phyloP scores from a whole-genome alignment of 2,888 invertebrate species.

The Drosophila greeni region DNA sequence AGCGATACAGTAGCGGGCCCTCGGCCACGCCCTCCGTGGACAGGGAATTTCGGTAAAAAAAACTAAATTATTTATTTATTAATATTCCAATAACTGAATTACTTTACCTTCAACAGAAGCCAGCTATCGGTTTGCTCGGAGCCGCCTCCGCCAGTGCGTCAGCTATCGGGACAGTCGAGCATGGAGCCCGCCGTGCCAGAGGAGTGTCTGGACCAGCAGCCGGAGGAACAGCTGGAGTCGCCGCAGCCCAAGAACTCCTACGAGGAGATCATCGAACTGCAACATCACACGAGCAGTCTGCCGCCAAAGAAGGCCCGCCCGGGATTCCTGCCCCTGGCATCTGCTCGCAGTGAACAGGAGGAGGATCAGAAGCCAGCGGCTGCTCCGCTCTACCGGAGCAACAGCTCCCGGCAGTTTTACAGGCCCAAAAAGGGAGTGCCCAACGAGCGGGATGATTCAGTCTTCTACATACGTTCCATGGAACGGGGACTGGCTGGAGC shows the following conservation, averaged over 20 bases:
- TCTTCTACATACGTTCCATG: constrained; percentile 72
- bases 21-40: constrained; percentile 79
- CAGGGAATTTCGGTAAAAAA: constrained; percentile 76
- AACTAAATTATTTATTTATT: background rate
- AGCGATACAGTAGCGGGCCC: constrained; percentile 75
- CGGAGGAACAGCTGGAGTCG: constrained; percentile 42
- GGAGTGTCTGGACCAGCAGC: constrained; percentile 63
- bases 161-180: constrained; percentile 78
- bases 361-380: constrained; percentile 25
- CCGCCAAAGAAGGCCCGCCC: constrained; percentile 74
- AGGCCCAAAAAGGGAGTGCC: constrained; percentile 75
- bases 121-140: constrained; percentile 79
- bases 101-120: constrained; percentile 39
- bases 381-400: constrained; percentile 73
- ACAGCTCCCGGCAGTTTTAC: constrained; percentile 78
- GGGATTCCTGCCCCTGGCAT: constrained; percentile 68
- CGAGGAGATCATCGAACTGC: constrained; percentile 48
- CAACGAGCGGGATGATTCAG: constrained; percentile 76
- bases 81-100: background rate
- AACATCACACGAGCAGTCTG: constrained; percentile 49
- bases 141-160: constrained; percentile 70
- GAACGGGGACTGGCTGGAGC: constrained; percentile 49
- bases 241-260: constrained; percentile 33
- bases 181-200: constrained; percentile 78
- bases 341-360: constrained; percentile 37